Evolutionary conservation across 2,888 invertebrate genomes (phyloP).

Genomic region (Eristalis tenax): DNA sequence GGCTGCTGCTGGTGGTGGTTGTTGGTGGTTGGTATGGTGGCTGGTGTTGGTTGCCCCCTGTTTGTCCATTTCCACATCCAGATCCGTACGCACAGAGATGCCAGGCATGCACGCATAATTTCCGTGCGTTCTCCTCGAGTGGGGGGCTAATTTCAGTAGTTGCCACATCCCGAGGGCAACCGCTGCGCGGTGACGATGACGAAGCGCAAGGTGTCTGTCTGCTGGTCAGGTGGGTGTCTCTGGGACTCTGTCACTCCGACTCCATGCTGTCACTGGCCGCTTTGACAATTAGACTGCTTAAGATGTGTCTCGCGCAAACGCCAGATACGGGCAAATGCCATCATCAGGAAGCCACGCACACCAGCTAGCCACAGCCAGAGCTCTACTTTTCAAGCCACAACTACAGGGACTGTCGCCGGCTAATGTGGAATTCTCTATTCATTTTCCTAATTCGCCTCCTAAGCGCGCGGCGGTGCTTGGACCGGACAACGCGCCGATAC

Average conservation of each 20-base stretch:
- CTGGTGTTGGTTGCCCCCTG: slow-evolving; percentile 21
- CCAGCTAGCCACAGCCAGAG: slow-evolving; percentile 4
- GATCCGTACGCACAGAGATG: slow-evolving; percentile 58
- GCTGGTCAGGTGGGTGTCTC: slow-evolving; percentile 66
- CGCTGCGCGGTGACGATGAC: neutral
- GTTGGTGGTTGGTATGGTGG: neutral
- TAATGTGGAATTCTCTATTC: slow-evolving; percentile 66
- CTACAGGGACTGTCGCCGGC: slow-evolving; percentile 28
- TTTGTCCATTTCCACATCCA: slow-evolving; percentile 50
- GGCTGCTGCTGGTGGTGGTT: neutral
- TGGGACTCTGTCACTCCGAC: slow-evolving; percentile 46
- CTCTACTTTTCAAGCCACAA: slow-evolving; percentile 36
- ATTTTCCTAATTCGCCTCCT: slow-evolving; percentile 69
- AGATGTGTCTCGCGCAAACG: slow-evolving; percentile 60
- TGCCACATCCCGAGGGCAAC: slow-evolving; percentile 36
- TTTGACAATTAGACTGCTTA: slow-evolving; percentile 62
- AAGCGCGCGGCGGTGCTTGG: neutral
- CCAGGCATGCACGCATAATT: slow-evolving; percentile 69
- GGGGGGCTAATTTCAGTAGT: slow-evolving; percentile 56
- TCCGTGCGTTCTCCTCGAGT: slow-evolving; percentile 11
- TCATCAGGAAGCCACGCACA: slow-evolving; percentile 36
- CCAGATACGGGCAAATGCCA: slow-evolving; percentile 64
- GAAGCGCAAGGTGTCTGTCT: slow-evolving; percentile 38
- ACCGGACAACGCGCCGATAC: neutral
- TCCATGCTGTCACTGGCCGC: slow-evolving; percentile 42